Base-by-base conservation (phyloP, 2,797 vertebrate genomes). In the Ficedula albicollis region DNA sequence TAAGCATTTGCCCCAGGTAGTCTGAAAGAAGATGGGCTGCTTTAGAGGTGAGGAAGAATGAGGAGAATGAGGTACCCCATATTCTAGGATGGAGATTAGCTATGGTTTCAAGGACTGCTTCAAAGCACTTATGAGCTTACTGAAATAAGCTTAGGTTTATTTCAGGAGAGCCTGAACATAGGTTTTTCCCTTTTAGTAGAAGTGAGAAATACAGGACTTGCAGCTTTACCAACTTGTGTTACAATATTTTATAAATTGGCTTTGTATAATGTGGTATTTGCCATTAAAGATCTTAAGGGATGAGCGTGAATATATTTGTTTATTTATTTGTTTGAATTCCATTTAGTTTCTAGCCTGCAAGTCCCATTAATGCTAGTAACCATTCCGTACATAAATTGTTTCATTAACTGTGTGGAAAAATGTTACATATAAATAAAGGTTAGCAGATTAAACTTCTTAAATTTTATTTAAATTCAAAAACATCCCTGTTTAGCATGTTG, bases 381-480 rank as follows among this genome's bases (percentile, higher is more conserved):
- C 29, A 63, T 58, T 79, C 79, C 56, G 84, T 93, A 52, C 80
- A 56, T 86, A 38, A 93, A 66, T 74, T 52, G 13, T 87, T 95
- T 91, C 46, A 94, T 93, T 93, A 93, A 79, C 59, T 89, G 13
- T 5, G 1, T 90, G 83, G 77, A 91, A 93, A 91, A 92, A 92
- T 77, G 56, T 77, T 93, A 51, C 39, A 16, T 89, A 58, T 74
- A 91, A 95, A 89, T 93, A 90, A 90, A 90, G 41, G 56, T 87
- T 68, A 86, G 70, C 64, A 82, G 74, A 95, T 91, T 74, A 79
- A 86, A 70, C 51, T 67, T 72, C 15, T 81, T 79, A n/a, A 55
- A 81, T 84, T 87, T 94, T 94, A 84, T 94, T 94, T 88, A 93
- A 84, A 93, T 94, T 88, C 6, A 77, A 70, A 90, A 69, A 2